Evolutionary conservation across 2,113 vertebrate species (phyloP), one percentile per base, ranked within the genome.

Genomic region (Coptodon bakossiorum): DNA sequence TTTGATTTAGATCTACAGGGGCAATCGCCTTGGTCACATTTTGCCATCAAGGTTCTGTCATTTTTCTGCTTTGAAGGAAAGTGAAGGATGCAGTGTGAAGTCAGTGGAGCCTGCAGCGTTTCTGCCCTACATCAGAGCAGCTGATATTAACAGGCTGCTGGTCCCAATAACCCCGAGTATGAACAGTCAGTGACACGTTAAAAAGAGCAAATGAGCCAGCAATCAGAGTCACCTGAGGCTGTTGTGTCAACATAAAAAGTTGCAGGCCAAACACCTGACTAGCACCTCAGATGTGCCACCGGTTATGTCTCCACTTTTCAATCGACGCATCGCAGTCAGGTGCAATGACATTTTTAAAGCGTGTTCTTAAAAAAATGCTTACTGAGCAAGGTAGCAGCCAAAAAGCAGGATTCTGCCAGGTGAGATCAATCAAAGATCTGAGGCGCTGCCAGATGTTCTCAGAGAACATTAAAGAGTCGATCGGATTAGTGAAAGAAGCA

Each of bases 371-470:
- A 78, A 89, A 87, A 89, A 81, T 83, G 88, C 88, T 89, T 91
- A 91, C 89, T 1, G 83, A 7, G 91, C 88, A 90, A 89, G 50
- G 88, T 89, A 89, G 88, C 84, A 86, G 89, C 86, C 89, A 92
- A 88, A 88, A 45, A 89, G 71, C 48, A 82, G 27, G 36, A 50
- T 80, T 90, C 86, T 87, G 88, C 88, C 91, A 91, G 90, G 81
- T 86, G 85, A 93, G 91, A 94, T 90, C 90, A 93, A 93, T 95
- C 93, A 92, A 89, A 93, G 87, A 68, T 86, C 90, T 78, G 86
- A 91, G 86, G 87, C 3, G 3, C 84, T 71, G 91, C 88, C 95
- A 95, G 93, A 90, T 92, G 93, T 93, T 93, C 27, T 88, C 81
- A 3, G 80, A 86, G 73, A 89, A 88, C 91, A 92, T 91, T 90